A percentile compares a stretch with the other conserved stretches of the same genome.
Conservation (phyloP, 2,888 invertebrate genomes). For the Zhuqinia jingwanae region DNA sequence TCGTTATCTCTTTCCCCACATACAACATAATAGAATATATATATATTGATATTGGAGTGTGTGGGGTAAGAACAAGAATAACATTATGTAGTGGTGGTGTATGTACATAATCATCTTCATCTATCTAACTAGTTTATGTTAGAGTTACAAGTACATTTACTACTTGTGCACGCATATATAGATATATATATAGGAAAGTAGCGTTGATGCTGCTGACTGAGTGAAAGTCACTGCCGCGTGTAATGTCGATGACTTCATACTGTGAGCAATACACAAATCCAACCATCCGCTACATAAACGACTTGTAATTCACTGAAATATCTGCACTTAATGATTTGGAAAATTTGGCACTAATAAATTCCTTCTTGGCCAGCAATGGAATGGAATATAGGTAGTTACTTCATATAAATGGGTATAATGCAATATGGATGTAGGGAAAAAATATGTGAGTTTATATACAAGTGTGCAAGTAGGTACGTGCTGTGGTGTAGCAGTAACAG, state of each 20-base stretch:
- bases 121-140: slow-evolving; percentile 35
- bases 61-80: slow-evolving; percentile 9
- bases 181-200: slow-evolving; percentile 5
- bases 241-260: slow-evolving; percentile 79
- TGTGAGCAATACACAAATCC: slow-evolving; percentile 78
- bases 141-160: slow-evolving; percentile 56
- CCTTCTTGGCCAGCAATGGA: slow-evolving; percentile 78
- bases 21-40: not conserved
- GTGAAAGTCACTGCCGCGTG: slow-evolving; percentile 79
- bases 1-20: slow-evolving; percentile 40
- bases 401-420: not conserved
- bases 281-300: slow-evolving; percentile 80
- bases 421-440: not conserved
- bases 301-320: slow-evolving; percentile 80
- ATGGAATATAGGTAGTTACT: not conserved
- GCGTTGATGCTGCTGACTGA: slow-evolving; percentile 78
- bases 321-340: slow-evolving; percentile 80
- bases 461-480: slow-evolving; percentile 7
- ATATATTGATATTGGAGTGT: slow-evolving; percentile 46
- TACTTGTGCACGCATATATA: slow-evolving; percentile 31
- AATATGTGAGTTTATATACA: not conserved
- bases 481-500: slow-evolving; percentile 53
- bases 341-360: slow-evolving; percentile 80
- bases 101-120: too few relatives aligned
- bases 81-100: slow-evolving; percentile 1